phyloP scores from a whole-genome alignment of 2,113 vertebrate species.

The Rhinolophus sinicus region DNA sequence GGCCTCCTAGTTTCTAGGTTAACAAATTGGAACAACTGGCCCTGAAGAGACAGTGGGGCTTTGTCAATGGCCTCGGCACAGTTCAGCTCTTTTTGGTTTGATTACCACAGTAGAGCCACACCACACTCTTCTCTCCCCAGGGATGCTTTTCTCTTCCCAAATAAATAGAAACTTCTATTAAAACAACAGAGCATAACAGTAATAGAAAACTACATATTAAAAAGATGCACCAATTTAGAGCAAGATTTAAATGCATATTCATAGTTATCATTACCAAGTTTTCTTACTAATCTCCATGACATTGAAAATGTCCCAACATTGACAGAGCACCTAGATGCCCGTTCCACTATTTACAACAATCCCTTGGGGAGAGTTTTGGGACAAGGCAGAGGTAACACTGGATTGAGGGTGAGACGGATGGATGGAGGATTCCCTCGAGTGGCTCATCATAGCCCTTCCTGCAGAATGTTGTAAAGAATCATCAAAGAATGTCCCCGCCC shows the following conservation, averaged over 20 bases:
- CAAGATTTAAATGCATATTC: not conserved
- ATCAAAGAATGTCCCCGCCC: not conserved
- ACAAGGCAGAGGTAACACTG: not conserved
- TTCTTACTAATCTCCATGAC: not conserved
- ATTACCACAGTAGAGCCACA: not conserved
- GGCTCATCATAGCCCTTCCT: not conserved
- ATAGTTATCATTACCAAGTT: not conserved
- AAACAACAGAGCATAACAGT: not conserved
- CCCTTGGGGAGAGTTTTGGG: not conserved
- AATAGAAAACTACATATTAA: not conserved
- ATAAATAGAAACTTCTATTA: not conserved
- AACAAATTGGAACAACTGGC: not conserved
- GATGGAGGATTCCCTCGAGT: not conserved
- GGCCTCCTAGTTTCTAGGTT: not conserved
- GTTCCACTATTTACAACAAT: not conserved
- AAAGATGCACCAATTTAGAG: not conserved
- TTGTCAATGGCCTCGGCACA: not conserved
- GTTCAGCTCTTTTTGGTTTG: not conserved
- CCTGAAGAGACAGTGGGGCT: not conserved
- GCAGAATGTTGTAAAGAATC: not conserved
- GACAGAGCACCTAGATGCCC: not conserved
- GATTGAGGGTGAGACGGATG: not conserved
- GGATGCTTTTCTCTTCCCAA: too few relatives aligned
- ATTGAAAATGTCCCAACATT: too few relatives aligned
- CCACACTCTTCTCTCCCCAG: not conserved